These are phyloP conservation scores for Hycleus phaleratus DNA, from an alignment of 1,140 invertebrate genomes.

Conservation along the genomic window DNA sequence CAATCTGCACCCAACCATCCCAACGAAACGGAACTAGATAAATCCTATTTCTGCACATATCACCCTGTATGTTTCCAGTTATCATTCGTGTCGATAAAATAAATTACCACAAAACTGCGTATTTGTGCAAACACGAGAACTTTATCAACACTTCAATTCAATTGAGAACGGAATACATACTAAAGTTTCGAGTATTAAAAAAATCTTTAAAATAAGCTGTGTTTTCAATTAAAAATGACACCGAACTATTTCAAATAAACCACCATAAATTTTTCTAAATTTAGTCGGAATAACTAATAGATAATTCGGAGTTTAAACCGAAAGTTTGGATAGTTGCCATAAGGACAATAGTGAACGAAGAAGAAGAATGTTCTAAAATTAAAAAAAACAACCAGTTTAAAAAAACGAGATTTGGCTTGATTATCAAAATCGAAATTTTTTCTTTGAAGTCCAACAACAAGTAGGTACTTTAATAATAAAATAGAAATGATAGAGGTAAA, in stretches of 20 bases:
- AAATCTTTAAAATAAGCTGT: background rate
- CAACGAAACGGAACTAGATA: slow-evolving; percentile 28
- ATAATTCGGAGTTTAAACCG: background rate
- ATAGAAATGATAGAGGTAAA: too few relatives aligned
- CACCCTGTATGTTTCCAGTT: slow-evolving; percentile 29
- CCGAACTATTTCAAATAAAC: slow-evolving; percentile 6
- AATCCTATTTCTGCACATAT: slow-evolving; percentile 32
- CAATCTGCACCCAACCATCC: slow-evolving; percentile 31
- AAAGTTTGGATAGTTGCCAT: slow-evolving; percentile 2
- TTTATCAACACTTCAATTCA: too few relatives aligned
- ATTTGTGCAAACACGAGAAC: too few relatives aligned
- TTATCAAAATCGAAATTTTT: too few relatives aligned
- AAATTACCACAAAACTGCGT: slow-evolving; percentile 10
- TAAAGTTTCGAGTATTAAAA: background rate
- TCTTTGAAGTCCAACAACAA: too few relatives aligned
- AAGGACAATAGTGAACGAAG: slow-evolving; percentile 3
- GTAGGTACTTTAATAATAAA: too few relatives aligned
- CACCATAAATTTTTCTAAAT: slow-evolving; percentile 8
- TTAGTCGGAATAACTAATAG: slow-evolving; percentile 6
- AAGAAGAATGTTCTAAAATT: slow-evolving; percentile 1
- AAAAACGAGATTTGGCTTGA: too few relatives aligned
- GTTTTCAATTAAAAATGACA: slow-evolving; percentile 5
- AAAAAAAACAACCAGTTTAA: background rate
- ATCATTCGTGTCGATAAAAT: slow-evolving; percentile 21
- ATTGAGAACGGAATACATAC: background rate